Evolutionary conservation across 2,113 vertebrate species (phyloP).

Genomic region (Centropristis striata): DNA sequence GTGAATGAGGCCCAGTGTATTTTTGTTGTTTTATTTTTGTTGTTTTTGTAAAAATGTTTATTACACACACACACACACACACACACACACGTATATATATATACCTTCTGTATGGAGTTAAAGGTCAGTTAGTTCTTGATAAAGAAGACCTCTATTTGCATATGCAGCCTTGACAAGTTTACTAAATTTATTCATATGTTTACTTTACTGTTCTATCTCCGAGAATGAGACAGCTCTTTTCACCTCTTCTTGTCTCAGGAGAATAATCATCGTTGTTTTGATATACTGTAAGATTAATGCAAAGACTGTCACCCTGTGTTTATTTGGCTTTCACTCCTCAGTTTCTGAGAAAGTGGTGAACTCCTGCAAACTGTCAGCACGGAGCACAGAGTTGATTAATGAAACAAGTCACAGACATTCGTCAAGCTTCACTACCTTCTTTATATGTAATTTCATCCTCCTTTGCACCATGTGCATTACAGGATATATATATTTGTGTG

Average conservation of each 20-base stretch:
- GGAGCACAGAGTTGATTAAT: slow-evolving; percentile 7
- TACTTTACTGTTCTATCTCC: neutral
- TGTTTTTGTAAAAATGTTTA: too few species aligned
- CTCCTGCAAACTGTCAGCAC: neutral
- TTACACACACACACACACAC: too few species aligned
- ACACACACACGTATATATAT: too few species aligned
- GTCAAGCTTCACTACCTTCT: neutral
- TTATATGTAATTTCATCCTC: slow-evolving; percentile 12
- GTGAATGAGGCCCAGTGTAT: too few species aligned
- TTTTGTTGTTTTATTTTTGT: too few species aligned
- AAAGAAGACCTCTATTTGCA: too few species aligned
- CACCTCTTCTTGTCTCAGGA: neutral
- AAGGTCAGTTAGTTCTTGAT: too few species aligned
- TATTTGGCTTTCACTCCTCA: neutral
- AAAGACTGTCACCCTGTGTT: neutral
- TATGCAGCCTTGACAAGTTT: too few species aligned
- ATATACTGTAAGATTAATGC: slow-evolving; percentile 2
- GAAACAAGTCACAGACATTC: neutral
- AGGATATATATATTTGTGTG: neutral
- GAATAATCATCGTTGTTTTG: neutral
- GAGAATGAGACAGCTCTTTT: neutral
- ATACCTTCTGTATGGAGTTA: too few species aligned
- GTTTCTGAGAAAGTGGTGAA: slow-evolving; percentile 9
- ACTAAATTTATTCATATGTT: neutral
- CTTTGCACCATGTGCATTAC: neutral